These are phyloP conservation scores for Xenops minutus DNA, from an alignment of 2,797 vertebrate genomes.

Conservation along the genomic window DNA sequence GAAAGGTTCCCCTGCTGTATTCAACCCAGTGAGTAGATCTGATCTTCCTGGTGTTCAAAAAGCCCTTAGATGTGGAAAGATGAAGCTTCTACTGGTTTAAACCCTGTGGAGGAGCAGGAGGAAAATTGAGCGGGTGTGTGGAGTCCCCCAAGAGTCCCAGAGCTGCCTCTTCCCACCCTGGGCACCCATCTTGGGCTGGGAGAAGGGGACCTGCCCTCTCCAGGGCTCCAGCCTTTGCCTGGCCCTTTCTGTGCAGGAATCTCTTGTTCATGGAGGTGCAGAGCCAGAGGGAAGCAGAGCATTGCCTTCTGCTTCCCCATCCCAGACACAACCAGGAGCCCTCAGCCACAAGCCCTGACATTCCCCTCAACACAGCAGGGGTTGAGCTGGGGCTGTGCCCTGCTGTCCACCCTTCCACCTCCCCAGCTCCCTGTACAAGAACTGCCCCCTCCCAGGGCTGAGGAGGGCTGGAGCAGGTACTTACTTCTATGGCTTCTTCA, in stretches of 20 bases:
- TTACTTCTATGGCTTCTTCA: constrained; percentile 66
- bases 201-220: not conserved
- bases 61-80: constrained; percentile 19
- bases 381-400: not conserved
- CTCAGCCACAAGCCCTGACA: fast-evolving
- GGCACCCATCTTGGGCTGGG: fast-evolving
- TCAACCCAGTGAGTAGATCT: constrained; percentile 12
- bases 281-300: not conserved
- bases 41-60: constrained; percentile 46
- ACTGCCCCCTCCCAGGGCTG: not conserved
- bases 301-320: not conserved
- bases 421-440: fast-evolving
- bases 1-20: not conserved
- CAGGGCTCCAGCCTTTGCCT: not conserved
- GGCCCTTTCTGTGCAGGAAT: not conserved
- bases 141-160: fast-evolving
- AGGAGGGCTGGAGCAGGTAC: not conserved
- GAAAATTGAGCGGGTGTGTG: not conserved
- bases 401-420: not conserved
- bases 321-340: not conserved
- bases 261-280: not conserved
- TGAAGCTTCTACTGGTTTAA: constrained; percentile 17
- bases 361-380: fast-evolving
- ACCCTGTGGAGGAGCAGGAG: constrained; percentile 27
- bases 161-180: not conserved